These are phyloP conservation scores for Phyllotreta cruciferae DNA, from an alignment of 2,888 invertebrate genomes.

Conservation along the genomic window DNA sequence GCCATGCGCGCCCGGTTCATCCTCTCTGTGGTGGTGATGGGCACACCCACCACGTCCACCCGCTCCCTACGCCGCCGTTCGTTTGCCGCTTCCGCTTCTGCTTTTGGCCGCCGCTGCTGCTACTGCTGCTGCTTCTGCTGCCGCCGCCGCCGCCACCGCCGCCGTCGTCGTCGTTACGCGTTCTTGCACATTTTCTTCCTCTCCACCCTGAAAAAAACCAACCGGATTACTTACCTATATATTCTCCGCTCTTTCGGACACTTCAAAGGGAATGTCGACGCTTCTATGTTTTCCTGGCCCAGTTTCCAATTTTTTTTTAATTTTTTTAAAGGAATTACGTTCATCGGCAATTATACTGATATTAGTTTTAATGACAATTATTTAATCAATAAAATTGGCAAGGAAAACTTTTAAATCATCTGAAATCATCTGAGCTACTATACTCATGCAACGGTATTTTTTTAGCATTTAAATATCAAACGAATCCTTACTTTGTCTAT, in stretches of 20 bases:
- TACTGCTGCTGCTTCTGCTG: conserved; percentile 22
- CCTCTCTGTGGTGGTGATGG: conserved; percentile 41
- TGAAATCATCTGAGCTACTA: no score
- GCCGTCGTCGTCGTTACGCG: conserved; percentile 46
- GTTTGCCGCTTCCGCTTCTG: conserved; percentile 18
- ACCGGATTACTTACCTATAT: conserved; percentile 56
- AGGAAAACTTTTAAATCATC: no score
- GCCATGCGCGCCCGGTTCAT: conserved; percentile 56
- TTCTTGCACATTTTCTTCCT: conserved; percentile 58
- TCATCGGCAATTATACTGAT: no score
- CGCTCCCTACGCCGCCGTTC: conserved; percentile 35
- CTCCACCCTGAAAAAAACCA: conserved; percentile 43
- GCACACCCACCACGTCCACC: conserved; percentile 54
- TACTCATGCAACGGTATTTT: no score
- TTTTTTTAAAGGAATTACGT: not conserved
- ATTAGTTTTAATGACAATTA: no score
- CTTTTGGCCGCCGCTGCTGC: conserved; percentile 16
- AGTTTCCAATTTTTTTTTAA: not conserved
- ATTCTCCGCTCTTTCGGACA: conserved; percentile 49
- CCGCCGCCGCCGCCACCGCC: conserved; percentile 20
- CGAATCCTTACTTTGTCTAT: no score
- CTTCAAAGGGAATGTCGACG: conserved; percentile 3
- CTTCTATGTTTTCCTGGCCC: conserved; percentile 7
- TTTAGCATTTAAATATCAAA: no score
- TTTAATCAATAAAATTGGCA: no score